These are phyloP conservation scores for Pluvianellus socialis DNA, from an alignment of 2,113 vertebrate species.

Conservation along the genomic window DNA sequence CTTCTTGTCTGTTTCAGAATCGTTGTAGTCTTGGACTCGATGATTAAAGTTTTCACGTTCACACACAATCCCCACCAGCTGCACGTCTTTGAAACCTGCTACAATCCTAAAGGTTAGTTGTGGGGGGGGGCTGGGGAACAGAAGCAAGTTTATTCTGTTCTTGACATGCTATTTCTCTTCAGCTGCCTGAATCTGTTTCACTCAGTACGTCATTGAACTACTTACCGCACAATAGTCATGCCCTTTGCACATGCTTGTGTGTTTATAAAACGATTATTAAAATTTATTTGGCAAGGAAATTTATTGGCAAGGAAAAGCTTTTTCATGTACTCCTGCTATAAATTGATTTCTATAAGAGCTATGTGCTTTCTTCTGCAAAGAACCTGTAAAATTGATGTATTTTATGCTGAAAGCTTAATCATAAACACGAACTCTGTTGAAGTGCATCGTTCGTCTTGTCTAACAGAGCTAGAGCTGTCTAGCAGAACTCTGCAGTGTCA, in stretches of 20 bases:
- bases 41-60: conserved; percentile 99
- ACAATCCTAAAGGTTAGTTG: conserved; percentile 93
- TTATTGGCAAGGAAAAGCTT: background rate
- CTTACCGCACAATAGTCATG: background rate
- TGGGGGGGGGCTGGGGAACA: fast-evolving
- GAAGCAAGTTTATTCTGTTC: background rate
- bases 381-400: background rate
- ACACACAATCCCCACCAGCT: conserved; percentile 98
- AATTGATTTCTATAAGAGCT: background rate
- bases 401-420: background rate
- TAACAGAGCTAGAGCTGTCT: background rate
- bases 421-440: background rate
- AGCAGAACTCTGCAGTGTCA: background rate
- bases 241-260: background rate
- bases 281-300: background rate
- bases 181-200: background rate
- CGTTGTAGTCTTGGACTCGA: conserved; percentile 96
- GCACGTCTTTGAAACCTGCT: conserved; percentile 98
- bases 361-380: background rate
- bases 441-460: background rate
- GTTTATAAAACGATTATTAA: background rate
- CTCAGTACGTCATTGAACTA: background rate
- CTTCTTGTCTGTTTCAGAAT: conserved; percentile 81
- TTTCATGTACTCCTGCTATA: background rate
- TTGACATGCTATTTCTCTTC: background rate